phyloP scores from a whole-genome alignment of 2,888 invertebrate species.

The Diadromus collaris region DNA sequence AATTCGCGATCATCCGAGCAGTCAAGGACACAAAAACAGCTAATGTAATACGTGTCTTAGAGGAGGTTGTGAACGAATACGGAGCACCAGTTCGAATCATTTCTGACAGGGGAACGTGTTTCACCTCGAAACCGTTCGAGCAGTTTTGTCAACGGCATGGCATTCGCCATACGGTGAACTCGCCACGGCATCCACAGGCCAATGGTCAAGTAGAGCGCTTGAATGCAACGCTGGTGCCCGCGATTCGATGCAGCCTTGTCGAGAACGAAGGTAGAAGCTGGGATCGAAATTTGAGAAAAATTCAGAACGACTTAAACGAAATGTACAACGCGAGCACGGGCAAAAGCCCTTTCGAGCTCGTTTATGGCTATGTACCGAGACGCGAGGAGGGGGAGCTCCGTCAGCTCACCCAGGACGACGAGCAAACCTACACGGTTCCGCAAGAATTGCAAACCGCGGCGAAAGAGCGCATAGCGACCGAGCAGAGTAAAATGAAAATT shows the following conservation, averaged over 20 bases:
- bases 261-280: constrained; percentile 8
- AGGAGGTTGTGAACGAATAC: constrained; percentile 51
- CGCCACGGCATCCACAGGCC: constrained; percentile 53
- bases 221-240: constrained; percentile 48
- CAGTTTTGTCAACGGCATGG: constrained; percentile 33
- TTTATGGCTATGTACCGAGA: constrained; percentile 43
- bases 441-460: constrained; percentile 24
- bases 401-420: neutral
- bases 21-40: constrained; percentile 18
- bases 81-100: constrained; percentile 58
- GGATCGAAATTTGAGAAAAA: constrained; percentile 3
- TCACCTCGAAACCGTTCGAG: constrained; percentile 36
- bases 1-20: neutral
- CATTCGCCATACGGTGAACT: constrained; percentile 50
- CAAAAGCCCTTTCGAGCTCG: constrained; percentile 55
- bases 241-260: constrained; percentile 30
- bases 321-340: constrained; percentile 56
- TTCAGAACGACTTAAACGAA: constrained; percentile 56
- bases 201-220: constrained; percentile 56
- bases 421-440: no score
- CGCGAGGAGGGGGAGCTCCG: neutral
- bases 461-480: neutral
- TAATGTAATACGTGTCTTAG: constrained; percentile 25
- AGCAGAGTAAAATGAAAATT: constrained; percentile 6
- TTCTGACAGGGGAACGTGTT: constrained; percentile 57